Evolutionary conservation across 1,140 invertebrate species (phyloP).

Genomic region (Teleopsis dalmanni): DNA sequence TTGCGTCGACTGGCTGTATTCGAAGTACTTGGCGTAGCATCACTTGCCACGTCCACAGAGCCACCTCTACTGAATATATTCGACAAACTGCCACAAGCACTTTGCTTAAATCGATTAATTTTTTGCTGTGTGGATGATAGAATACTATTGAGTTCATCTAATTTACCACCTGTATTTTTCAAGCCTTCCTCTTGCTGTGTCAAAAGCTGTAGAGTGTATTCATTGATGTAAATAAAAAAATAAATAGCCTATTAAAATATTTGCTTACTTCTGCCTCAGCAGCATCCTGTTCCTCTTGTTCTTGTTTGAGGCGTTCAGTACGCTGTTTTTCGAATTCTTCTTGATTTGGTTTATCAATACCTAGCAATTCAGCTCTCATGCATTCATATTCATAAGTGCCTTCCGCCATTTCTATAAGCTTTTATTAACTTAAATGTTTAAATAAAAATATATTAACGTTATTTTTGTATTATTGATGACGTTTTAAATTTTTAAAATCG

Average conservation of each 20-base stretch:
- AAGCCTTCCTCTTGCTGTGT: constrained; percentile 62
- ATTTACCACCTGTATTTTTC: constrained; percentile 60
- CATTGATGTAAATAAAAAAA: neutral
- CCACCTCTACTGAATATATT: constrained; percentile 25
- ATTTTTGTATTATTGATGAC: too few relatives aligned
- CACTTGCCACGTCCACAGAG: constrained; percentile 25
- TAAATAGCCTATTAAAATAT: neutral
- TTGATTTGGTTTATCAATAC: constrained; percentile 55
- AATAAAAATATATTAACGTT: neutral
- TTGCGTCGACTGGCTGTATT: constrained; percentile 14
- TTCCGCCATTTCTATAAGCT: constrained; percentile 45
- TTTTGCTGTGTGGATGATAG: constrained; percentile 76
- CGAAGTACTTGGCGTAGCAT: constrained; percentile 39
- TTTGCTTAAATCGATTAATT: constrained; percentile 75
- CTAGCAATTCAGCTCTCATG: constrained; percentile 64
- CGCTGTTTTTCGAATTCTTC: constrained; percentile 55
- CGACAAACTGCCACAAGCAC: constrained; percentile 30
- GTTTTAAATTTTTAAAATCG: too few relatives aligned
- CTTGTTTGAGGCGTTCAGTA: constrained; percentile 25
- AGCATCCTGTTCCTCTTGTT: constrained; percentile 43
- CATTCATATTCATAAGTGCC: constrained; percentile 63
- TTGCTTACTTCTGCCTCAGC: constrained; percentile 45
- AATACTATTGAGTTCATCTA: constrained; percentile 77
- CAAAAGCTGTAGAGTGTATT: constrained; percentile 52
- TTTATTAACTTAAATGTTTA: neutral